A percentile compares a stretch with the other conserved stretches of the same genome.
Evolutionary conservation across 2,113 vertebrate genomes (phyloP).

Genomic region (Gallinago paraguaiae): DNA sequence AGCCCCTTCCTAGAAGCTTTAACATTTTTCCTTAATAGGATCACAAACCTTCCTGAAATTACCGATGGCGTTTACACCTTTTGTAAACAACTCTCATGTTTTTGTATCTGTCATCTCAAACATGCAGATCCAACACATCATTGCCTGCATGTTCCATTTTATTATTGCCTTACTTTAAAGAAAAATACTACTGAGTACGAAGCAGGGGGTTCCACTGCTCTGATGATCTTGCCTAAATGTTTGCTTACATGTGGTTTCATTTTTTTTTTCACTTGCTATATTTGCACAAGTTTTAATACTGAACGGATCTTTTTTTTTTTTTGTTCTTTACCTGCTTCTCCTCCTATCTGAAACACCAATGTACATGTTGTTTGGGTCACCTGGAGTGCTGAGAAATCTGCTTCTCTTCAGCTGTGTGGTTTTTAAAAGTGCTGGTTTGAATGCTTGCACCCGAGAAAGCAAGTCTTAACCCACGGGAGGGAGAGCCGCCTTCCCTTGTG

Average conservation of each 20-base stretch:
- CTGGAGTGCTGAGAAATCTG: constrained; percentile 61
- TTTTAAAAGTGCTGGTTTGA: constrained; percentile 28
- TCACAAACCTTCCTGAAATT: constrained; percentile 63
- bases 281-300: constrained; percentile 66
- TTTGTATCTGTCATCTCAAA: constrained; percentile 73
- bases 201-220: constrained; percentile 70
- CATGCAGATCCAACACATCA: constrained; percentile 78
- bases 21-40: constrained; percentile 70
- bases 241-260: constrained; percentile 74
- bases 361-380: constrained; percentile 57
- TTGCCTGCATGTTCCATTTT: constrained; percentile 75
- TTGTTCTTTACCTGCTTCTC: constrained; percentile 26
- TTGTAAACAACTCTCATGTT: constrained; percentile 66
- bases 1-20: constrained; percentile 78
- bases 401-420: constrained; percentile 21
- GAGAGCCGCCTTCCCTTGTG: neutral
- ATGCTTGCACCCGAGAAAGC: constrained; percentile 21
- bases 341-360: constrained; percentile 42
- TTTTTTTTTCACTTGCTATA: constrained; percentile 65
- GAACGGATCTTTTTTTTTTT: constrained; percentile 7
- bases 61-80: constrained; percentile 65
- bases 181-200: constrained; percentile 82
- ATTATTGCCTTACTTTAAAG: constrained; percentile 88
- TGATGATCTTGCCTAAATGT: constrained; percentile 68
- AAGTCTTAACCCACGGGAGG: constrained; percentile 53